Conservation (phyloP, 2,113 vertebrate genomes). For the Tautogolabrus adspersus region DNA sequence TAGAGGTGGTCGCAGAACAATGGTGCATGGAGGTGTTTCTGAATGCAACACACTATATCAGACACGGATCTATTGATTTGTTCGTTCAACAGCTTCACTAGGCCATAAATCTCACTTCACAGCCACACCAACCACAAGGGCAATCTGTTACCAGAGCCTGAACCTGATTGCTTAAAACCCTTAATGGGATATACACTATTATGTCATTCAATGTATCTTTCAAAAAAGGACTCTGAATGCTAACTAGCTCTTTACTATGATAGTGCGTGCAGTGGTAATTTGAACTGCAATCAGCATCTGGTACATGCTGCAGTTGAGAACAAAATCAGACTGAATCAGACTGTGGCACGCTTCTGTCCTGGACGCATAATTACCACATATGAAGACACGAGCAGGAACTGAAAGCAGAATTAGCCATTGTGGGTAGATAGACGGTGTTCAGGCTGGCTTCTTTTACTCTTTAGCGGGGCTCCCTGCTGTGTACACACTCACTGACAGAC, state of each 20-base stretch:
- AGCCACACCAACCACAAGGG: constrained; percentile 52
- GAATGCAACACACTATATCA: constrained; percentile 66
- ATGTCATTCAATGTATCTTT: constrained; percentile 25
- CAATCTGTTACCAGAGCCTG: constrained; percentile 46
- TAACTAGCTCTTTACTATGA: constrained; percentile 20
- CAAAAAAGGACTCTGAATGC: constrained; percentile 22
- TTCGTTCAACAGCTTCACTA: constrained; percentile 62
- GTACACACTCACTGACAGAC: constrained; percentile 25
- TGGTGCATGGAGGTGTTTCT: constrained; percentile 56
- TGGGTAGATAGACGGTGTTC: constrained; percentile 19
- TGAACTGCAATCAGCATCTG: constrained; percentile 57
- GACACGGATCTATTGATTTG: constrained; percentile 76
- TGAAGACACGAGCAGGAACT: constrained; percentile 24
- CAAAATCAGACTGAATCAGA: constrained; percentile 61
- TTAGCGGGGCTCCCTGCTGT: constrained; percentile 37
- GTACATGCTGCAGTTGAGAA: constrained; percentile 40
- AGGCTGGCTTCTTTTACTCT: constrained; percentile 35
- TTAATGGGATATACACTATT: constrained; percentile 39
- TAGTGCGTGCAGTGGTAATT: constrained; percentile 37
- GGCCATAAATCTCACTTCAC: constrained; percentile 73
- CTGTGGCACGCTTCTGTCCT: constrained; percentile 19
- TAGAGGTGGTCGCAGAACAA: constrained; percentile 49
- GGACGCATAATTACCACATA: constrained; percentile 53
- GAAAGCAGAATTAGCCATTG: constrained; percentile 42
- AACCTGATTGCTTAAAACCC: constrained; percentile 51